Conservation (phyloP, 2,797 vertebrate genomes). For the Calcarius lapponicus region DNA sequence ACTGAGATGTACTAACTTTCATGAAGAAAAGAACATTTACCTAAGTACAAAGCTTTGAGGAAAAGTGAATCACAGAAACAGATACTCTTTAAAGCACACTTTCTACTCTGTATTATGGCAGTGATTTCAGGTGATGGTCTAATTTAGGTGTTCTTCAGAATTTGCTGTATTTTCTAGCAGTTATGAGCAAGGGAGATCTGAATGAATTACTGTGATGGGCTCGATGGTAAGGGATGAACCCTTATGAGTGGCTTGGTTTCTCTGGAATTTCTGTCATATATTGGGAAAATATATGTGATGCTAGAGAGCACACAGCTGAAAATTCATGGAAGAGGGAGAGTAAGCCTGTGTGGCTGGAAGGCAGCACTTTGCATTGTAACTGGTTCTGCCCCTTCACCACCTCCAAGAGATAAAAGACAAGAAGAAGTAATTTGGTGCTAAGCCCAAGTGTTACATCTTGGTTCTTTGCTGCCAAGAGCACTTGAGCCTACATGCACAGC, state of each 20-base stretch:
- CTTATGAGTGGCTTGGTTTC: not conserved
- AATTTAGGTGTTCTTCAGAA: conserved; percentile 7
- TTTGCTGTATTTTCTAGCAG: conserved; percentile 1
- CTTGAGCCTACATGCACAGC: not conserved
- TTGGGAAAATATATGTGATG: not conserved
- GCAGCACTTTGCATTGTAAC: not conserved
- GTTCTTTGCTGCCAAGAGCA: not conserved
- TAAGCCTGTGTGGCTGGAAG: not conserved
- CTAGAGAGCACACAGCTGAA: not conserved
- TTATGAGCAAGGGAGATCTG: not conserved
- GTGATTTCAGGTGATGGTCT: not conserved
- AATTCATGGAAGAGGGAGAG: not conserved
- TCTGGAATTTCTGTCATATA: not conserved
- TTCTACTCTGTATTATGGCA: not conserved
- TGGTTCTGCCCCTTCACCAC: not conserved
- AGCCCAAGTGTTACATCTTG: not conserved
- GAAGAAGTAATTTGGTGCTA: not conserved
- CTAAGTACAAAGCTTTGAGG: conserved; percentile 24
- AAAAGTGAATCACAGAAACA: not conserved
- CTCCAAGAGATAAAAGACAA: not conserved
- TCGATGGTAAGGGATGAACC: not conserved
- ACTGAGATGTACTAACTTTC: not conserved
- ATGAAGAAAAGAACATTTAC: conserved; percentile 42
- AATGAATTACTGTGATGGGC: not conserved
- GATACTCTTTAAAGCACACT: conserved; percentile 35